Conservation (phyloP, 2,113 vertebrate species). For the Hystrix cristata region DNA sequence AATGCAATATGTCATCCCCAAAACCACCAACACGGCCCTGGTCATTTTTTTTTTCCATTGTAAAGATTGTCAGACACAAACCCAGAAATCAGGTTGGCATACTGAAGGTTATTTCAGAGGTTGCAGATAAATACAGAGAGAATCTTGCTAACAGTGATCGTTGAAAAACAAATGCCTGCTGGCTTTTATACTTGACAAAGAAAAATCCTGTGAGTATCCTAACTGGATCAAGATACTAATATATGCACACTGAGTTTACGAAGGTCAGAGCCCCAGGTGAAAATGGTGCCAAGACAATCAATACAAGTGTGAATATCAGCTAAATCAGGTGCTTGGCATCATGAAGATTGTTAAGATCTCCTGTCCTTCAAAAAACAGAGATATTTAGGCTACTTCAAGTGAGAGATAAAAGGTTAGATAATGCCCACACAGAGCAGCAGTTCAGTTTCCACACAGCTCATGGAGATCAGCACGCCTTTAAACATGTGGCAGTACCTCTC, state of each 20-base stretch:
- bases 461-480: not conserved
- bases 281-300: slow-evolving; percentile 13
- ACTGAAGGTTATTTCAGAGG: slow-evolving; percentile 41
- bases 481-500: not conserved
- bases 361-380: not conserved
- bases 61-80: not conserved
- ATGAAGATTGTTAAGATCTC: not conserved
- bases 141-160: not conserved
- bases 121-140: slow-evolving; percentile 61
- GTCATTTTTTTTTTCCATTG: not conserved
- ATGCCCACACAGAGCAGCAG: not conserved
- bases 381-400: not conserved
- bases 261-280: slow-evolving; percentile 19
- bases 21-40: not conserved
- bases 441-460: not conserved
- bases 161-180: slow-evolving; percentile 57
- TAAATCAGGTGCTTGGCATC: not conserved
- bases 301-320: not conserved
- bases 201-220: slow-evolving; percentile 22
- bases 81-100: not conserved
- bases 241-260: not conserved
- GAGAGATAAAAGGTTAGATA: not conserved
- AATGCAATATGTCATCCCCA: not conserved
- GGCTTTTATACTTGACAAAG: slow-evolving; percentile 7
- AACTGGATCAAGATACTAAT: not conserved